A percentile compares a stretch with the other conserved stretches of the same genome.
Conservation (phyloP, 2,113 vertebrate species). For the Elephas maximus region DNA sequence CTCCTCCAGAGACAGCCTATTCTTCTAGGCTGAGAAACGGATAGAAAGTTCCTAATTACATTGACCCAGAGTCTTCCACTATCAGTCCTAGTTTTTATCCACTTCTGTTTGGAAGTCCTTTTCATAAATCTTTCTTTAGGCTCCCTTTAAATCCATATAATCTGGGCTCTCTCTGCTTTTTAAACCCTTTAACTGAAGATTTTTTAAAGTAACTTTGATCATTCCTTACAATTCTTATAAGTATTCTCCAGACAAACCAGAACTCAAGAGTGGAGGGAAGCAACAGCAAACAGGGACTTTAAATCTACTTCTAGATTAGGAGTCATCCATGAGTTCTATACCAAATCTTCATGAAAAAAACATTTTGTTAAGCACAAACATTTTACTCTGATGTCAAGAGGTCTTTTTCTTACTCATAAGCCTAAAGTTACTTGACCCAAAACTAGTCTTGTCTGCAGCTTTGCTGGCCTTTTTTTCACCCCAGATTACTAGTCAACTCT, state of each 20-base stretch:
- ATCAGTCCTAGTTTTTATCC: background rate
- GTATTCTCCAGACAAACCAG: slow-evolving; percentile 9
- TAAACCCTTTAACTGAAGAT: background rate
- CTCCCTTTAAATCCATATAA: background rate
- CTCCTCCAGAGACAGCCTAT: background rate
- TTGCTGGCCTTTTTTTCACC: background rate
- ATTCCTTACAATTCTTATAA: slow-evolving; percentile 1
- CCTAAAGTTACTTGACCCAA: background rate
- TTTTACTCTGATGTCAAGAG: background rate
- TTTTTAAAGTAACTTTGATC: slow-evolving; percentile 2
- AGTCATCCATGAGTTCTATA: background rate
- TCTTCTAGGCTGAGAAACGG: background rate
- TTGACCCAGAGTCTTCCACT: background rate
- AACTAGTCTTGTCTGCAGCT: background rate
- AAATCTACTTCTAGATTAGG: background rate
- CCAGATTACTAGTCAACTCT: background rate
- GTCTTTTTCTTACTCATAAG: background rate
- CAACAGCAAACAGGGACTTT: background rate
- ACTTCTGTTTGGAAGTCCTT: background rate
- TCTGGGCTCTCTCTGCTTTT: background rate
- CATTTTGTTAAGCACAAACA: background rate
- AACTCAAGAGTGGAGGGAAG: background rate
- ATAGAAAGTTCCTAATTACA: background rate
- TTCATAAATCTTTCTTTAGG: background rate
- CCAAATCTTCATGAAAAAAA: background rate